phyloP scores from a whole-genome alignment of 2,797 vertebrate genomes.

The Salmo trutta region DNA sequence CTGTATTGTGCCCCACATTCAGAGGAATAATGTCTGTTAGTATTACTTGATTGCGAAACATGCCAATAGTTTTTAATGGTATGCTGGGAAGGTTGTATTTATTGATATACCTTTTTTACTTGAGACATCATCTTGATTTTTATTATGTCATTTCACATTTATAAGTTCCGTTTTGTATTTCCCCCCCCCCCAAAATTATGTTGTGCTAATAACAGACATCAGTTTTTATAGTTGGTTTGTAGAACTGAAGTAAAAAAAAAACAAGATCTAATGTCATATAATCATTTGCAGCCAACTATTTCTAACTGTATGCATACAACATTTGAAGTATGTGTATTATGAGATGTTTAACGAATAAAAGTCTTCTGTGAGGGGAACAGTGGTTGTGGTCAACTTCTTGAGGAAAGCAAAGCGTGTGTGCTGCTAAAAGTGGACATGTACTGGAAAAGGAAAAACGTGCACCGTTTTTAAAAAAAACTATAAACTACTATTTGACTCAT shows the following conservation, averaged over 20 bases:
- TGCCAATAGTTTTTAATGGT: conserved; percentile 99
- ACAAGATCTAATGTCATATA: conserved; percentile 95
- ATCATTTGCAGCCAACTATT: conserved; percentile 99
- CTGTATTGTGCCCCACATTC: conserved; percentile 97
- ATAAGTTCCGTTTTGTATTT: conserved; percentile 99
- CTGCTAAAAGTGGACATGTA: too few species aligned
- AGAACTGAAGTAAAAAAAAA: conserved; percentile 94
- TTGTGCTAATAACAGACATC: conserved; percentile 91
- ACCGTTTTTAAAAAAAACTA: too few species aligned
- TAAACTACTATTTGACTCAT: too few species aligned
- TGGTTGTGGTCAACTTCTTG: background rate
- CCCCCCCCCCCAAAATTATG: conserved; percentile 88
- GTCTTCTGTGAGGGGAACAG: conserved; percentile 85
- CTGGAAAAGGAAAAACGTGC: too few species aligned
- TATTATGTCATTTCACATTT: conserved; percentile 99
- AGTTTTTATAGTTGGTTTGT: conserved; percentile 99
- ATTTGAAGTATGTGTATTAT: conserved; percentile 99
- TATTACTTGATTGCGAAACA: conserved; percentile 98
- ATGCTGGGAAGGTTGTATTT: conserved; percentile 99
- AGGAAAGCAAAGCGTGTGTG: background rate
- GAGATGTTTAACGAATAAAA: conserved; percentile 99
- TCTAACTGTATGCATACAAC: conserved; percentile 99
- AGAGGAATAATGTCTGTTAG: conserved; percentile 98
- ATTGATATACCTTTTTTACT: conserved; percentile 93
- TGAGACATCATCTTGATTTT: conserved; percentile 97